Conservation (phyloP, 2,888 invertebrate genomes). For the Venusia cambrica region DNA sequence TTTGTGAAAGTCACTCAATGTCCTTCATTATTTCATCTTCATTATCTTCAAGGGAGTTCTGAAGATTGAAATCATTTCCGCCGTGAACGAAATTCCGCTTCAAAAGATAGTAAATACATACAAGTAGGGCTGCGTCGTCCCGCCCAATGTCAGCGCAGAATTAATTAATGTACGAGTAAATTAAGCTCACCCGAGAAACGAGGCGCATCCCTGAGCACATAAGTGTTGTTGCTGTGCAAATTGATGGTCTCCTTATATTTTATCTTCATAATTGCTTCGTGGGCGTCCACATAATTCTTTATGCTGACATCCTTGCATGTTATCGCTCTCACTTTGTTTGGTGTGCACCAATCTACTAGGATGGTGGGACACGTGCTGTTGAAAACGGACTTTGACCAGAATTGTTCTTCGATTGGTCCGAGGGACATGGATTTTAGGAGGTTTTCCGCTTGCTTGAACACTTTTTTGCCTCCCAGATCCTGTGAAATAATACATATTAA, state of each 20-base stretch:
- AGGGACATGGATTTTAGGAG: slow-evolving; percentile 65
- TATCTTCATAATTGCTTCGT: slow-evolving; percentile 73
- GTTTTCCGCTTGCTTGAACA: slow-evolving; percentile 72
- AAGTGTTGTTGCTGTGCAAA: slow-evolving; percentile 71
- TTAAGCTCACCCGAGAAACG: slow-evolving; percentile 67
- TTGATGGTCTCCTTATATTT: slow-evolving; percentile 68
- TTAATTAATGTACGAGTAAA: neutral
- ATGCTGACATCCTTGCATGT: slow-evolving; percentile 78
- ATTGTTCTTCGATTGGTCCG: slow-evolving; percentile 62
- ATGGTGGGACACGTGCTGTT: slow-evolving; percentile 67
- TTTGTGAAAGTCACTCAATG: no score
- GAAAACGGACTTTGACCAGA: slow-evolving; percentile 72
- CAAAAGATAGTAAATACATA: no score
- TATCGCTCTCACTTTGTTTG: slow-evolving; percentile 64
- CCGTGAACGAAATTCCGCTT: no score
- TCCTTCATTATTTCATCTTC: no score
- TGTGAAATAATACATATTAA: slow-evolving; percentile 34
- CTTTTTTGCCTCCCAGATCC: slow-evolving; percentile 69
- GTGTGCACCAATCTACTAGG: slow-evolving; percentile 74
- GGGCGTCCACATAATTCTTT: slow-evolving; percentile 74
- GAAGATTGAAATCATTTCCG: no score
- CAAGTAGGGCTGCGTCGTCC: no score
- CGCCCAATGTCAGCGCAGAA: no score
- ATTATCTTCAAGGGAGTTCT: no score
- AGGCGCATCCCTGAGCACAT: slow-evolving; percentile 66